Evolutionary conservation across 2,797 vertebrate genomes (phyloP).

Genomic region (Sebastes trivittatus): DNA sequence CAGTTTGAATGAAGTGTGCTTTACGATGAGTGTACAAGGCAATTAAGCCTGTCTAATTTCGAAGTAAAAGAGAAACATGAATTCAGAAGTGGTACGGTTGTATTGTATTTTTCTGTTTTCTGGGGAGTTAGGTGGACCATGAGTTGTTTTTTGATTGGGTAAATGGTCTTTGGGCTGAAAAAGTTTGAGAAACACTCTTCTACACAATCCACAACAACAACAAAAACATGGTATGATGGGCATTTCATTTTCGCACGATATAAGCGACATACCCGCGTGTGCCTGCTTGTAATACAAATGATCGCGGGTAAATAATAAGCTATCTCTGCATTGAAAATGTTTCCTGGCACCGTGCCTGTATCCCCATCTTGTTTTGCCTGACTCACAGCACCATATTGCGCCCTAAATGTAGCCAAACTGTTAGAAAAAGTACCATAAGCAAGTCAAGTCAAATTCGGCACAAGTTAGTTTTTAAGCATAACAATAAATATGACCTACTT

Average conservation of each 20-base stretch:
- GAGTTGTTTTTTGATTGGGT: too few species aligned
- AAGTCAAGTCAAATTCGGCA: neutral
- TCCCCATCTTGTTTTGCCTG: too few species aligned
- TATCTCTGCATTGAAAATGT: too few species aligned
- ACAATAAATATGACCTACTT: constrained; percentile 85
- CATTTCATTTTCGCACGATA: neutral
- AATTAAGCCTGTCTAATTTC: too few species aligned
- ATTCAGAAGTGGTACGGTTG: too few species aligned
- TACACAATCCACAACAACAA: neutral
- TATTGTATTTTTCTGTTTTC: too few species aligned
- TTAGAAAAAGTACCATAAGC: neutral
- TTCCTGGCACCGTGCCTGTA: too few species aligned
- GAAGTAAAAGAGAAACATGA: too few species aligned
- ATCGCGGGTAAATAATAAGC: neutral
- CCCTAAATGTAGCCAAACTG: too few species aligned
- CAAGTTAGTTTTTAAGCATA: neutral
- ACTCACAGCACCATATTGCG: too few species aligned
- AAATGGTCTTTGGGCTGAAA: accelerated
- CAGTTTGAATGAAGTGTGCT: accelerated
- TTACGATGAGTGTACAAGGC: too few species aligned
- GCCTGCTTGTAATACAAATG: neutral
- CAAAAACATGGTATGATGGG: neutral
- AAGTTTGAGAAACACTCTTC: neutral
- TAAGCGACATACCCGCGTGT: neutral
- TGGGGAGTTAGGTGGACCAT: too few species aligned